A percentile compares a stretch with the other conserved stretches of the same genome.
These are phyloP conservation scores for Nematostella vectensis DNA, from an alignment of 92 coral and sea anemone species.

Conservation along the genomic window DNA sequence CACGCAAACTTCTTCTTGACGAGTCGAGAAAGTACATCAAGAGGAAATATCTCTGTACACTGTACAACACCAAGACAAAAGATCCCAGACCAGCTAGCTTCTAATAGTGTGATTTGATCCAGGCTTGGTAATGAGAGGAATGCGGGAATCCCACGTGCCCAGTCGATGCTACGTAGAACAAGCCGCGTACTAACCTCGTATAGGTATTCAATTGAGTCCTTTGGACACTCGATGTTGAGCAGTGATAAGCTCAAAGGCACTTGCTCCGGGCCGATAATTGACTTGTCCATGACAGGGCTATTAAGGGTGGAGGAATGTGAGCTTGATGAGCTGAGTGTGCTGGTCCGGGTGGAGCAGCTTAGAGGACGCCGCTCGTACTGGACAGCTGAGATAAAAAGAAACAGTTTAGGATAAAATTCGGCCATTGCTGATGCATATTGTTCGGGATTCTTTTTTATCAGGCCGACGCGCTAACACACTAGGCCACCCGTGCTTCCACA, in stretches of 20 bases:
- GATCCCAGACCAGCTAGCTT: conserved; percentile 78
- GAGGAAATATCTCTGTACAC: conserved; percentile 72
- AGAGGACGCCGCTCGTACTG: background rate
- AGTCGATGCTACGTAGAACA: conserved; percentile 77
- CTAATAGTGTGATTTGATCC: conserved; percentile 72
- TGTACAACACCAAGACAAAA: conserved; percentile 79
- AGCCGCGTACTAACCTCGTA: conserved; percentile 94
- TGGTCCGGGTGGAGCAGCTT: background rate
- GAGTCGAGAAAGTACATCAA: conserved; percentile 8
- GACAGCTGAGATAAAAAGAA: background rate
- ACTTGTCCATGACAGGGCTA: background rate
- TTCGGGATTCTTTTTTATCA: too few relatives aligned
- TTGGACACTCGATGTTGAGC: conserved; percentile 53
- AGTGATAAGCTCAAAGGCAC: conserved; percentile 51
- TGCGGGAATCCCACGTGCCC: conserved; percentile 69
- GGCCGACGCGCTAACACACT: background rate
- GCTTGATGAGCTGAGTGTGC: background rate
- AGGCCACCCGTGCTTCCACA: background rate
- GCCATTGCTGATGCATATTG: too few relatives aligned
- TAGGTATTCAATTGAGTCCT: conserved; percentile 90
- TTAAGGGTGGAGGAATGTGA: background rate
- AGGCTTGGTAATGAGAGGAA: conserved; percentile 53
- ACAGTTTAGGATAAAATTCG: background rate
- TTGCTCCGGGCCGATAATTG: conserved; percentile 50
- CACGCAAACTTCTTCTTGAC: background rate